phyloP scores from a whole-genome alignment of 2,888 invertebrate species.

The Lasius fuliginosus region DNA sequence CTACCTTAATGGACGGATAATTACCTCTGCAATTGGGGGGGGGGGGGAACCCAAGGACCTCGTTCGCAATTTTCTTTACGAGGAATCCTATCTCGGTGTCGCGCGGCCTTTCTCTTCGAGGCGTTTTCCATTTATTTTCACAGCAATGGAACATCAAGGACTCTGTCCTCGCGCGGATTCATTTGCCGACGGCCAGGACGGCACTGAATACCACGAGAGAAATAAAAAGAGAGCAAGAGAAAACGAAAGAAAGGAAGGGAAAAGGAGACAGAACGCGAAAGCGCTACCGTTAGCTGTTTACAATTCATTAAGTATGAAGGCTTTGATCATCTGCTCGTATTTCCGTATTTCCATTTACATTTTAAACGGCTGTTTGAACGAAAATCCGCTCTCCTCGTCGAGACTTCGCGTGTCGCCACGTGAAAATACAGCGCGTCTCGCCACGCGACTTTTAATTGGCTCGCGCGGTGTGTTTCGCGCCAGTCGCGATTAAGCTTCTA shows the following conservation, averaged over 20 bases:
- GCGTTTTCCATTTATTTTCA: slow-evolving; percentile 52
- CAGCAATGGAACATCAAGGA: slow-evolving; percentile 20
- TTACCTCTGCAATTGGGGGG: not conserved
- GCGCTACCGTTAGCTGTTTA: slow-evolving; percentile 74
- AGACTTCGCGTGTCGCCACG: not conserved
- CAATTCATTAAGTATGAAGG: slow-evolving; percentile 80
- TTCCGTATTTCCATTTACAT: slow-evolving; percentile 57
- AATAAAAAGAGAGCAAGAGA: not conserved
- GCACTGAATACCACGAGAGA: not conserved
- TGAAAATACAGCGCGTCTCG: slow-evolving; percentile 61
- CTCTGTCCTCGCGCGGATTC: slow-evolving; percentile 29
- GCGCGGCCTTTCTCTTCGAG: slow-evolving; percentile 14
- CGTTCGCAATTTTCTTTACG: slow-evolving; percentile 10
- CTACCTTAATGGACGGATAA: slow-evolving; percentile 26
- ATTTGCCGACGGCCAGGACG: slow-evolving; percentile 25
- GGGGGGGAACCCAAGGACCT: not conserved
- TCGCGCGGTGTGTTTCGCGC: slow-evolving; percentile 26
- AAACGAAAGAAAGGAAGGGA: not conserved
- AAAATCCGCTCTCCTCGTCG: slow-evolving; percentile 41
- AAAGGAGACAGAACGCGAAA: not conserved
- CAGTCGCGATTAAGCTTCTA: slow-evolving; percentile 15
- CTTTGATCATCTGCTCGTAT: slow-evolving; percentile 79
- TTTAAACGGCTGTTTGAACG: slow-evolving; percentile 67
- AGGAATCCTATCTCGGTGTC: slow-evolving; percentile 20
- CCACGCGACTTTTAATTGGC: slow-evolving; percentile 33